Percentiles rank a stretch among this genome's conserved stretches.
phyloP scores from a whole-genome alignment of 1,140 invertebrate genomes.

The Drosophila aff. region DNA sequence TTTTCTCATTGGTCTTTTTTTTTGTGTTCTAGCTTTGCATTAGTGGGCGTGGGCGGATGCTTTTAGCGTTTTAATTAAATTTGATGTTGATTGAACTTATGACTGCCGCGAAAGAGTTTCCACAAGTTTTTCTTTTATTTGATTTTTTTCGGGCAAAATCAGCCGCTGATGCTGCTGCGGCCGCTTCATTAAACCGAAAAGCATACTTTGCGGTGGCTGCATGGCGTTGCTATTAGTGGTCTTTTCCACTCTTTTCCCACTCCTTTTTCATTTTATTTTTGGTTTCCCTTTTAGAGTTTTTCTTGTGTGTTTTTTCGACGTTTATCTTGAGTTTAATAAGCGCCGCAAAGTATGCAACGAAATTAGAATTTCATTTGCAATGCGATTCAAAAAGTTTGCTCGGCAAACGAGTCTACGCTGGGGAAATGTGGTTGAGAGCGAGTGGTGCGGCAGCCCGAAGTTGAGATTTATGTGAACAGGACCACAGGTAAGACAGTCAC shows the following conservation, averaged over 20 bases:
- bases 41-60: conserved; percentile 63
- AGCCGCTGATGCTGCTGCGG: conserved; percentile 26
- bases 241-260: background rate
- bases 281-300: background rate
- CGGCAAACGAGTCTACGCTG: background rate
- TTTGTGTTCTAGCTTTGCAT: conserved; percentile 46
- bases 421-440: conserved; percentile 15
- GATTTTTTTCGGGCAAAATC: conserved; percentile 11
- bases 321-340: conserved; percentile 37
- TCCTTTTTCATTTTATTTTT: background rate
- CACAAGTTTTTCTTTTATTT: conserved; percentile 31
- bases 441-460: background rate
- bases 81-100: conserved; percentile 83
- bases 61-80: conserved; percentile 83
- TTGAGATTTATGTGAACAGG: conserved; percentile 31
- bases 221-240: conserved; percentile 51
- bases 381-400: conserved; percentile 16
- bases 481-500: conserved; percentile 33
- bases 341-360: conserved; percentile 48
- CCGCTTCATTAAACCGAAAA: conserved; percentile 56
- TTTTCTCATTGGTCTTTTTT: conserved; percentile 15
- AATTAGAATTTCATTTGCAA: conserved; percentile 49
- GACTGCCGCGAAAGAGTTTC: conserved; percentile 60
- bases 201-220: conserved; percentile 48
- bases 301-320: background rate